A percentile compares a stretch with the other conserved stretches of the same genome.
Evolutionary conservation across 2,113 vertebrate species (phyloP).

Genomic region (Thomomys bottae): DNA sequence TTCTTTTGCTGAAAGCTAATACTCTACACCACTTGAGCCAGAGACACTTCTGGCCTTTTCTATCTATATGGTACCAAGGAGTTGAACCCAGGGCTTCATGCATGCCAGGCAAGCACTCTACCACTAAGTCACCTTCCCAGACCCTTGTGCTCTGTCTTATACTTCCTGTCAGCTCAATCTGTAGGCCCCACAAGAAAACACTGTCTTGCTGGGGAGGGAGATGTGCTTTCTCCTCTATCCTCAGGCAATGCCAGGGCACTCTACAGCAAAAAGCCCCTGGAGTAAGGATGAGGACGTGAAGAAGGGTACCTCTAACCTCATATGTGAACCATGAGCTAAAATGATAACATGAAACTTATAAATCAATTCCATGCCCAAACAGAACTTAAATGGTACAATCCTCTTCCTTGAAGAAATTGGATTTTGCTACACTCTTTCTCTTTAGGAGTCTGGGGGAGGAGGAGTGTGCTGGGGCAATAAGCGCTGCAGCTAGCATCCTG

Average conservation of each 20-base stretch:
- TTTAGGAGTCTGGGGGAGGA: background rate
- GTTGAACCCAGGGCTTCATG: too few species aligned
- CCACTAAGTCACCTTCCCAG: too few species aligned
- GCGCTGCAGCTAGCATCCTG: background rate
- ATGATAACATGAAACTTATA: background rate
- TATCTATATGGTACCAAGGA: too few species aligned
- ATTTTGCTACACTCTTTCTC: background rate
- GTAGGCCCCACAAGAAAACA: slow-evolving; percentile 82
- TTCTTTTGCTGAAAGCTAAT: too few species aligned
- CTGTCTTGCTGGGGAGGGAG: slow-evolving; percentile 82
- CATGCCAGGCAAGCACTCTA: too few species aligned
- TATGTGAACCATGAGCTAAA: too few species aligned
- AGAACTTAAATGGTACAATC: too few species aligned
- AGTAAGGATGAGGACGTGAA: slow-evolving; percentile 88
- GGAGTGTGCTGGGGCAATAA: fast-evolving
- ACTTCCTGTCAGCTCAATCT: slow-evolving; percentile 82
- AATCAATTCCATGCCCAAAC: background rate
- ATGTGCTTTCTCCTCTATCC: slow-evolving; percentile 84
- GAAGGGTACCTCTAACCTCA: too few species aligned
- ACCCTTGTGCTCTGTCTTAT: fast-evolving
- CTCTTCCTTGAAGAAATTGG: background rate
- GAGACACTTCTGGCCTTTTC: too few species aligned
- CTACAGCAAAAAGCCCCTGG: slow-evolving; percentile 80
- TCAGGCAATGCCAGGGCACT: slow-evolving; percentile 87
- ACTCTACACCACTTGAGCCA: too few species aligned